Evolutionary conservation across 2,888 invertebrate species (phyloP), one percentile per base, ranked within the genome.

Genomic region (Anticlea derivata): DNA sequence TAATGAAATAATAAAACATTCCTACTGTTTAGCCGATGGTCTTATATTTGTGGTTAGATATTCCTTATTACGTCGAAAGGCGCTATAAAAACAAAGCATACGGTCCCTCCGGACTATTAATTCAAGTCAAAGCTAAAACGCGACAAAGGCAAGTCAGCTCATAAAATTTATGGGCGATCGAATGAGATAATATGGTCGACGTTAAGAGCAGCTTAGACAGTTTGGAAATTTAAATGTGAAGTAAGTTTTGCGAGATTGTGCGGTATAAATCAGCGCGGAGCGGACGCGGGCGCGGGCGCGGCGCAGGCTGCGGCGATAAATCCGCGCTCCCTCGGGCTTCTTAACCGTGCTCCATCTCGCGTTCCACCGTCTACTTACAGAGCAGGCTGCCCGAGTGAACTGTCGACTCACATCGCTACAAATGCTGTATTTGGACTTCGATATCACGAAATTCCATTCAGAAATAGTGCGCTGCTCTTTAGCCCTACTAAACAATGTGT

Each of bases 161-260:
- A 89, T 89, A 89, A 86, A 90, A 90, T 90, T 89, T 90, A 90
- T 90, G 81, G 90, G 82, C 89, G 90, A 90, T 90, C 84, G 90
- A 87, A 88, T 86, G 86, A 90, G 90, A 90, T 90, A 89, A 89
- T 89, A 90, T 90, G 86, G 89, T 86, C 81, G 86, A 85, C 86
- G 85, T 89, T 87, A 89, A 88, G 87, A 86, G 80, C 83, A 86
- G 88, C 88, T 90, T 90, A 90, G 90, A 90, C 90, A 90, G 90
- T 90, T 90, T 79, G 89, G 74, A 90, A 90, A 90, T 90, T 90
- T 90, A 90, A 90, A 90, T 90, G 90, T 89, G 90, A 90, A 90
- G 90, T 89, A 90, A 89, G 90, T 90, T 90, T 90, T 90, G 89
- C 84, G 84, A 90, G 90, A 89, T 90, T 90, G 87, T 80, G 83